Conservation (phyloP, 2,888 invertebrate genomes). For the Lithophane socia region DNA sequence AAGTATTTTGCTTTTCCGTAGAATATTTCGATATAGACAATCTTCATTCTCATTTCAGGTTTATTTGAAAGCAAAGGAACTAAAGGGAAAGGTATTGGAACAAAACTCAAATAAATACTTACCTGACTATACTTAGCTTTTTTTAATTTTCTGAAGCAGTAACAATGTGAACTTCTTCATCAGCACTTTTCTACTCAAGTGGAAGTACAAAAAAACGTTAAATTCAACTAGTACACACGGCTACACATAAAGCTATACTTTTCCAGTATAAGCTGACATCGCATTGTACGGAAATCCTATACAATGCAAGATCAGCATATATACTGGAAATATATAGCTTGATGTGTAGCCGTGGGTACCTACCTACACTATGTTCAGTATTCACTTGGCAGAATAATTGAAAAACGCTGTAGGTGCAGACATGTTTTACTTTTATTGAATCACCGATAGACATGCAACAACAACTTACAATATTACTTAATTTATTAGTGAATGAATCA, state of each 20-base stretch:
- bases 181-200: background rate
- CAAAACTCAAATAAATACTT: background rate
- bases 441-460: conserved; percentile 3
- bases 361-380: too few species aligned
- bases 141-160: background rate
- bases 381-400: background rate
- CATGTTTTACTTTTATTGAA: background rate
- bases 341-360: too few species aligned
- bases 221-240: too few species aligned
- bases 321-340: too few species aligned
- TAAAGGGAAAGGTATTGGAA: background rate
- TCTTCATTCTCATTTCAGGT: background rate
- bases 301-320: too few species aligned
- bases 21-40: background rate
- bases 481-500: conserved; percentile 27
- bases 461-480: background rate
- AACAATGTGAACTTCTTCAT: background rate
- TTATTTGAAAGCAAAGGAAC: background rate
- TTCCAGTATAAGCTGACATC: too few species aligned
- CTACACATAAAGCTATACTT: too few species aligned
- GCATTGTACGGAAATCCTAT: too few species aligned
- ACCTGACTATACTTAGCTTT: background rate
- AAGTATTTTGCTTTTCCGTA: background rate
- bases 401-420: background rate
- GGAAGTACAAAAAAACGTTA: too few species aligned